A percentile compares a stretch with the other conserved stretches of the same genome.
phyloP scores from a whole-genome alignment of 2,113 vertebrate genomes.

The Datnioides undecimradiatus region DNA sequence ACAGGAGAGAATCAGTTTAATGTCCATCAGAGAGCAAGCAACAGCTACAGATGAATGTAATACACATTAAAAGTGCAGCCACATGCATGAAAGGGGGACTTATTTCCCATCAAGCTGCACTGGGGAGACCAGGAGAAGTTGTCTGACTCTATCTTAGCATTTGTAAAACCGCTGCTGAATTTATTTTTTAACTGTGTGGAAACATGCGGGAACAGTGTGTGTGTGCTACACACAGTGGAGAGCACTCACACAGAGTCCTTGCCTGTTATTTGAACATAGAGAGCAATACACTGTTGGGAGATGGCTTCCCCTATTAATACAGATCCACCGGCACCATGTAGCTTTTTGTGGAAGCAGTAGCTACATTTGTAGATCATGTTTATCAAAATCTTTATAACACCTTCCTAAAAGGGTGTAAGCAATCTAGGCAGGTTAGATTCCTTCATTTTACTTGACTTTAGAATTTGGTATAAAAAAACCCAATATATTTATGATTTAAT shows the following conservation, averaged over 20 bases:
- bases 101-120: not conserved
- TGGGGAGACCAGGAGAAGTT: not conserved
- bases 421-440: too few relatives aligned
- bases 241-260: conserved; percentile 10
- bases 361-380: not conserved
- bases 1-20: not conserved
- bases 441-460: not conserved
- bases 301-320: not conserved
- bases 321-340: not conserved
- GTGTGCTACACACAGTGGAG: conserved; percentile 13
- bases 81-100: not conserved
- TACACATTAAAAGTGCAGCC: not conserved
- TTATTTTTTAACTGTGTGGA: not conserved
- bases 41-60: not conserved
- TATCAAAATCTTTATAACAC: not conserved
- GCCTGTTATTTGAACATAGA: conserved; percentile 33
- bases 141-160: not conserved
- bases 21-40: not conserved
- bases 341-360: not conserved
- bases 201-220: conserved; percentile 16
- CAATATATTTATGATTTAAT: not conserved
- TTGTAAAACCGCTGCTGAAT: not conserved
- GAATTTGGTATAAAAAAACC: not conserved
- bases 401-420: not conserved
- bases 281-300: conserved; percentile 17